Conservation (phyloP, 1,140 invertebrate species). For the Manduca sexta region DNA sequence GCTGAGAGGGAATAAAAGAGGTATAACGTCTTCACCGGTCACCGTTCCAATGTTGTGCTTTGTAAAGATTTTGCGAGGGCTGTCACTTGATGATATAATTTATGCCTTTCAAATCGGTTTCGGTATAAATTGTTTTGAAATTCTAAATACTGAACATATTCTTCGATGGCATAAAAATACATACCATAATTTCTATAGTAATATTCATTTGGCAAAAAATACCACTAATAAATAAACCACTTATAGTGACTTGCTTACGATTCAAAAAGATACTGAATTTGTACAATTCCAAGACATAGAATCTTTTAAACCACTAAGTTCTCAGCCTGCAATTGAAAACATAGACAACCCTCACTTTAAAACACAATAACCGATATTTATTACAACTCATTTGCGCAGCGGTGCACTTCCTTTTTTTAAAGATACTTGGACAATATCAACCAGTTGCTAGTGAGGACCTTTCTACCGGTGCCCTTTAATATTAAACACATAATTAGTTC, state of each 20-base stretch:
- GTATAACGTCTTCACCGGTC: conserved; percentile 47
- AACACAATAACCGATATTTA: conserved; percentile 33
- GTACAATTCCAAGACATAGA: too few relatives aligned
- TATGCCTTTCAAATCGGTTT: too few relatives aligned
- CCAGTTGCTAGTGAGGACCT: conserved; percentile 14
- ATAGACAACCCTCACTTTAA: conserved; percentile 24
- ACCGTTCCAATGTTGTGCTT: conserved; percentile 25
- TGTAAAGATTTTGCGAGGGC: conserved; percentile 20
- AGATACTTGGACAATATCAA: conserved; percentile 12
- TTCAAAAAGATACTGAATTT: too few relatives aligned
- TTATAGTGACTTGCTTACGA: too few relatives aligned
- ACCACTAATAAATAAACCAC: too few relatives aligned
- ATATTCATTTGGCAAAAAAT: too few relatives aligned
- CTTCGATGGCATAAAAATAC: too few relatives aligned
- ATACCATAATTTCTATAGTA: too few relatives aligned
- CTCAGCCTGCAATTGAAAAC: too few relatives aligned
- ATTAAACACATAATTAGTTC: conserved; percentile 47
- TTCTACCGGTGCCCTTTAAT: conserved; percentile 14
- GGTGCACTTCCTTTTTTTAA: not conserved
- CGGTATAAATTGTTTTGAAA: too few relatives aligned
- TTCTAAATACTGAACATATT: too few relatives aligned
- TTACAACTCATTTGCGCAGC: conserved; percentile 20
- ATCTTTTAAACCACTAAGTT: too few relatives aligned
- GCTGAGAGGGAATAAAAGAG: conserved; percentile 38
- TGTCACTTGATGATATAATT: conserved; percentile 9